These are phyloP conservation scores for Orchesellides sinensis DNA, from an alignment of 2,888 invertebrate species.

Conservation along the genomic window DNA sequence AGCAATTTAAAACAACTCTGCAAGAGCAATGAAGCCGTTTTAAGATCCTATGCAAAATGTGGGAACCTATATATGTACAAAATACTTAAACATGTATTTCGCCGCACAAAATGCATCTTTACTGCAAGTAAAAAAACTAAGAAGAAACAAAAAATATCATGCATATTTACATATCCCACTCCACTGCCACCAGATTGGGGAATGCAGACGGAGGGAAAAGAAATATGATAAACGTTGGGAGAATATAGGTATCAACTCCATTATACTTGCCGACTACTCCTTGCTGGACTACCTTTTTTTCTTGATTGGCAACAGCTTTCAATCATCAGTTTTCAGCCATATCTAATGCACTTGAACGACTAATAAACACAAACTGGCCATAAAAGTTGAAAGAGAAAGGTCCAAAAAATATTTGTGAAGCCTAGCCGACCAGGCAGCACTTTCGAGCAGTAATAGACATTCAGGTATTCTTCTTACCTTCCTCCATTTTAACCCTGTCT, in stretches of 20 bases:
- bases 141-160: background rate
- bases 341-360: constrained; percentile 2
- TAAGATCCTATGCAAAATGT: constrained; percentile 24
- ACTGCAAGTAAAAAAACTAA: constrained; percentile 5
- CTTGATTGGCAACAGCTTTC: background rate
- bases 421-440: background rate
- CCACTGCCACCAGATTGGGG: background rate
- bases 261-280: no score
- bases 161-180: background rate
- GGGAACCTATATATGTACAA: constrained; percentile 27
- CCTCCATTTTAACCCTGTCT: no score
- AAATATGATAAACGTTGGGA: no score
- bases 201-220: no score
- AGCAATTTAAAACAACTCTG: constrained; percentile 22
- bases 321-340: constrained; percentile 6
- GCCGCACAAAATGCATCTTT: constrained; percentile 31
- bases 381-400: constrained; percentile 23
- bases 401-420: background rate
- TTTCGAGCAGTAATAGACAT: no score
- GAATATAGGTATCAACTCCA: no score
- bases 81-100: constrained; percentile 57
- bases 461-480: no score
- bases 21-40: background rate
- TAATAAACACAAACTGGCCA: constrained; percentile 10
- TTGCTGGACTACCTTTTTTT: constrained; percentile 12